Evolutionary conservation across 92 coral and sea anemone genomes (phyloP).

Genomic region (Zoanthus gigantus): DNA sequence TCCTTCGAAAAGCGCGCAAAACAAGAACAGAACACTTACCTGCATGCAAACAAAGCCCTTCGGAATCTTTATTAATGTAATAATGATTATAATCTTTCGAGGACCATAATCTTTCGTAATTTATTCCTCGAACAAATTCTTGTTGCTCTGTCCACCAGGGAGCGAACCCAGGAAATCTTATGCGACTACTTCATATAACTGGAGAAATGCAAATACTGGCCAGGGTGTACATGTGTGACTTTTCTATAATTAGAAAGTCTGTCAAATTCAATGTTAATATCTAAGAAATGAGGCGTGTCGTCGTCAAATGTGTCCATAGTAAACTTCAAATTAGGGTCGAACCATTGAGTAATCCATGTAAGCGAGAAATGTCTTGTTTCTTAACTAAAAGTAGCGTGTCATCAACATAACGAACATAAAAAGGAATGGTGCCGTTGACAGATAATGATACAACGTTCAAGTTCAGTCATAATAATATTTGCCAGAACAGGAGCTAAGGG

Average conservation of each 20-base stretch:
- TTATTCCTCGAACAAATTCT: constrained; percentile 13
- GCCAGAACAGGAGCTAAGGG: constrained; percentile 11
- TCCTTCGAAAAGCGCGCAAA: too few relatives aligned
- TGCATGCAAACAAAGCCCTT: too few relatives aligned
- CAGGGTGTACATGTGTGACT: constrained; percentile 33
- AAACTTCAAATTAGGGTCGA: constrained; percentile 25
- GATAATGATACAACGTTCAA: constrained; percentile 43
- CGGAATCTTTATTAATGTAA: too few relatives aligned
- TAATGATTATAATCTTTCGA: too few relatives aligned
- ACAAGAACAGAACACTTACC: too few relatives aligned
- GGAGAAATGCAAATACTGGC: constrained; percentile 12
- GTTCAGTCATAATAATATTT: not conserved
- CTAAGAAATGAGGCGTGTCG: constrained; percentile 31
- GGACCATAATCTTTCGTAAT: too few relatives aligned
- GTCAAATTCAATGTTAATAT: constrained; percentile 26
- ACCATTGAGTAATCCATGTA: not conserved
- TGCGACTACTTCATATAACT: constrained; percentile 17
- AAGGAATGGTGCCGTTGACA: constrained; percentile 5
- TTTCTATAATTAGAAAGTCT: constrained; percentile 35
- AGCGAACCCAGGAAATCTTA: constrained; percentile 31
- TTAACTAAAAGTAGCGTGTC: constrained; percentile 36
- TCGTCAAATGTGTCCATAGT: constrained; percentile 28
- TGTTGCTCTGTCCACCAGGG: not conserved
- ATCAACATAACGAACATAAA: constrained; percentile 21
- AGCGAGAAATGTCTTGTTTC: not conserved